Evolutionary conservation across 2,888 invertebrate species (phyloP).

Genomic region (Drosophila peninsularis): DNA sequence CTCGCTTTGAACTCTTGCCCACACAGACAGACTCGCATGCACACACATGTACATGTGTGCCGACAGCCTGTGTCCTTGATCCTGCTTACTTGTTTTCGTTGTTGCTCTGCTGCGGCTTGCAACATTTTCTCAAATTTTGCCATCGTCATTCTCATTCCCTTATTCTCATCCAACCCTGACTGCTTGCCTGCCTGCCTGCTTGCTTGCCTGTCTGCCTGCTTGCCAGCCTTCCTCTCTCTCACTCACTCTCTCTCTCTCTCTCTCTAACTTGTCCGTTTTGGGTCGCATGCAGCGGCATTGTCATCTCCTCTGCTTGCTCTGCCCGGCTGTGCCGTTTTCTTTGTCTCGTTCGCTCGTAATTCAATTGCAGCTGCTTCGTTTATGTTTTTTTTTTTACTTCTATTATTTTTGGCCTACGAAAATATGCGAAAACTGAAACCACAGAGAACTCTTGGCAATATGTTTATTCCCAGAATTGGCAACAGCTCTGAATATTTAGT

Average conservation of each 20-base stretch:
- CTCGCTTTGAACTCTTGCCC: conserved; percentile 43
- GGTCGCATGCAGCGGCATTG: conserved; percentile 26
- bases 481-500: conserved; percentile 18
- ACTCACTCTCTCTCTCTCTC: background rate
- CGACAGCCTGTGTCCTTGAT: conserved; percentile 76
- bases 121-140: conserved; percentile 52
- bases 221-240: background rate
- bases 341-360: conserved; percentile 62
- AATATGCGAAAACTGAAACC: conserved; percentile 2
- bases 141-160: conserved; percentile 39
- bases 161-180: conserved; percentile 5
- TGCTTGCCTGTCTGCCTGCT: background rate
- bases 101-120: conserved; percentile 37
- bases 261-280: conserved; percentile 28
- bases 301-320: conserved; percentile 51
- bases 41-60: conserved; percentile 15
- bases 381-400: conserved; percentile 55
- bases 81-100: conserved; percentile 70
- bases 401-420: conserved; percentile 37
- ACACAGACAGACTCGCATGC: conserved; percentile 1
- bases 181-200: conserved; percentile 1
- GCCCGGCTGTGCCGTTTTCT: conserved; percentile 56
- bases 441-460: conserved; percentile 26
- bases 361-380: conserved; percentile 83
- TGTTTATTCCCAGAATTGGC: conserved; percentile 25